These are phyloP conservation scores for Drosophila nannoptera DNA, from an alignment of 1,140 invertebrate genomes.

Conservation along the genomic window DNA sequence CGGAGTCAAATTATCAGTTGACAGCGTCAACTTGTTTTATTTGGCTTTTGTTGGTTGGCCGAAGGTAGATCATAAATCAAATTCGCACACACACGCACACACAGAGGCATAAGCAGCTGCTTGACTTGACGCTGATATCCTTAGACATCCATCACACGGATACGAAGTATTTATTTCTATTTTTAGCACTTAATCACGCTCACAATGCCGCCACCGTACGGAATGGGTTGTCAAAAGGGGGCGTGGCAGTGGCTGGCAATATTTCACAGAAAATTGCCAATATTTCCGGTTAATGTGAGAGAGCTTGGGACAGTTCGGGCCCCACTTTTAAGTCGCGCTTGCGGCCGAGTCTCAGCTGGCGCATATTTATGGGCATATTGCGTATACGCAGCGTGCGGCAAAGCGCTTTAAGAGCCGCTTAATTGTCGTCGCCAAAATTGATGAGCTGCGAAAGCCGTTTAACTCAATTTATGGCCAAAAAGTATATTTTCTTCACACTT, in stretches of 20 bases:
- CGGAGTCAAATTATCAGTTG: conserved; percentile 63
- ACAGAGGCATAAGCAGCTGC: conserved; percentile 4
- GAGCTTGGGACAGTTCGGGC: conserved; percentile 42
- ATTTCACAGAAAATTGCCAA: conserved; percentile 71
- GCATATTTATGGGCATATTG: conserved; percentile 51
- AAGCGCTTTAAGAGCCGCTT: conserved; percentile 46
- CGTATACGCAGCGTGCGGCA: conserved; percentile 49
- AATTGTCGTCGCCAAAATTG: conserved; percentile 59
- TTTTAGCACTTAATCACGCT: conserved; percentile 74
- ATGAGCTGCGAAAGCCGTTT: conserved; percentile 67
- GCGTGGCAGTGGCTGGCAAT: conserved; percentile 40
- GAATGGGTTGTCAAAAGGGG: conserved; percentile 8
- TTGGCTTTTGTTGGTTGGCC: conserved; percentile 33
- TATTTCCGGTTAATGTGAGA: conserved; percentile 73
- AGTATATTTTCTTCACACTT: conserved; percentile 5
- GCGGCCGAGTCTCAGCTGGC: neutral
- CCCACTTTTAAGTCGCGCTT: conserved; percentile 14
- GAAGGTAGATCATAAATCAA: conserved; percentile 68
- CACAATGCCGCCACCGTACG: conserved; percentile 37
- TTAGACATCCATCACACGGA: conserved; percentile 37
- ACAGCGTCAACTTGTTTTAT: conserved; percentile 47
- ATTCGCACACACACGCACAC: conserved; percentile 32
- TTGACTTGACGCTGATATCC: conserved; percentile 19
- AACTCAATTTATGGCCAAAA: conserved; percentile 57
- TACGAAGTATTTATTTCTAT: conserved; percentile 62